These are phyloP conservation scores for Hemichromis elongatus DNA, from an alignment of 2,113 vertebrate species.

Conservation along the genomic window DNA sequence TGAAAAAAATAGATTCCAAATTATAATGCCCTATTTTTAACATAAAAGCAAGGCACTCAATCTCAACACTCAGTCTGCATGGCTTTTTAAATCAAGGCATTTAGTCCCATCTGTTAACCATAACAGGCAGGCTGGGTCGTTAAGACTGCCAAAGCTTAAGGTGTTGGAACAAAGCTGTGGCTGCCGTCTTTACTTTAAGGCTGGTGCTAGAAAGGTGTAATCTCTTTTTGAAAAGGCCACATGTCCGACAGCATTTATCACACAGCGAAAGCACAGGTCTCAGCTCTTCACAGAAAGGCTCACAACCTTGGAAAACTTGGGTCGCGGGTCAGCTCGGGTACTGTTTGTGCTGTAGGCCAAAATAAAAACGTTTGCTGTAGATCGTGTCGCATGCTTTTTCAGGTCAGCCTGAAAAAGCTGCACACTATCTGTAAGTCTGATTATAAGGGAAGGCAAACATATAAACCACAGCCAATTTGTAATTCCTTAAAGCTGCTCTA, in stretches of 20 bases:
- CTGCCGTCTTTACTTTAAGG: neutral
- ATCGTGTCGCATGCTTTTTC: neutral
- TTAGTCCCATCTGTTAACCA: constrained; percentile 21
- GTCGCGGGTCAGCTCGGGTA: neutral
- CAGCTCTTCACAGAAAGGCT: neutral
- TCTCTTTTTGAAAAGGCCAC: constrained; percentile 37
- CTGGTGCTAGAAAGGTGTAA: constrained; percentile 19
- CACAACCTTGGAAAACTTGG: neutral
- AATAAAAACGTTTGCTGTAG: neutral
- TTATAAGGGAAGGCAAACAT: neutral
- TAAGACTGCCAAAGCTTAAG: constrained; percentile 15
- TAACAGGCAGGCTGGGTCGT: constrained; percentile 19
- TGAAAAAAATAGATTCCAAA: neutral
- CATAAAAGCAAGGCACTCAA: neutral
- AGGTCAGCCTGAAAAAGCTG: neutral
- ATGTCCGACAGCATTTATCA: constrained; percentile 21
- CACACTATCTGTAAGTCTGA: neutral
- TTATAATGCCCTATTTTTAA: neutral
- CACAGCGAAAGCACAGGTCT: neutral
- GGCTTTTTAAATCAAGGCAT: neutral
- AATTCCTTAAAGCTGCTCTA: neutral
- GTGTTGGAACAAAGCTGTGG: neutral
- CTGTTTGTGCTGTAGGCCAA: neutral
- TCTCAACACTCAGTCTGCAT: neutral
- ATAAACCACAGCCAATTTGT: neutral